Evolutionary conservation across 2,797 vertebrate species (phyloP), one percentile per base, ranked within the genome.

Genomic region (Hoplostethus mediterraneus): DNA sequence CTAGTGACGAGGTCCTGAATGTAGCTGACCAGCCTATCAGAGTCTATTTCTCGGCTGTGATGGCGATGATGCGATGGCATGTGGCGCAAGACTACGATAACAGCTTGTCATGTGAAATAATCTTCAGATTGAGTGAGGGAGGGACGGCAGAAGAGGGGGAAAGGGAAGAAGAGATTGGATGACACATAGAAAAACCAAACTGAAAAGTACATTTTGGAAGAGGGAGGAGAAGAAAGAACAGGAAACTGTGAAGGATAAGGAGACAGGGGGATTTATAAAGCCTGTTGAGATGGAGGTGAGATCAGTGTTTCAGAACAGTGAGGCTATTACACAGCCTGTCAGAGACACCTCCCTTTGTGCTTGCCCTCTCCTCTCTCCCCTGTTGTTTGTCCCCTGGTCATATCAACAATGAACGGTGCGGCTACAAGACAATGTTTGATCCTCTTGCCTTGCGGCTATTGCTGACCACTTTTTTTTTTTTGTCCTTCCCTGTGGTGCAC

Each of bases 261-360:
- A 60, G 25, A 78, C 68, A 52, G 6, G 62, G 53, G 33, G 77
- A 47, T 57, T 80, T 64, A 31, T 51, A 63, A 31, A 17, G 56
- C 75, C 80, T 60, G 38, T 53, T 63, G 70, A 85, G 73, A 82
- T 65, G 65, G 53, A 58, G 65, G 80, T 78, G 81, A 58, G 83
- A 84, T 75, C 82, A 71, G 77, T 86, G 86, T 85, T 87, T 84
- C 74, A 77, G 85, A 88, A 87, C 71, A 59, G 77, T 75, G 73
- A 80, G 73, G 85, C 79, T 87, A 90, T 92, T 87, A 91, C 77
- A 81, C 67, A 73, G 76, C 72, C 85, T 70, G 87, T 81, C 85
- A 88, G 81, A 80, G 71, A 70, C 67, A 56, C 72, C 73, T 85
- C 72, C 74, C 83, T 49, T 48, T 63, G 66, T 52, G 10, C 73